Percentiles rank a stretch among this genome's conserved stretches.
Conservation (phyloP, 2,113 vertebrate genomes). For the Syrmaticus mikado region DNA sequence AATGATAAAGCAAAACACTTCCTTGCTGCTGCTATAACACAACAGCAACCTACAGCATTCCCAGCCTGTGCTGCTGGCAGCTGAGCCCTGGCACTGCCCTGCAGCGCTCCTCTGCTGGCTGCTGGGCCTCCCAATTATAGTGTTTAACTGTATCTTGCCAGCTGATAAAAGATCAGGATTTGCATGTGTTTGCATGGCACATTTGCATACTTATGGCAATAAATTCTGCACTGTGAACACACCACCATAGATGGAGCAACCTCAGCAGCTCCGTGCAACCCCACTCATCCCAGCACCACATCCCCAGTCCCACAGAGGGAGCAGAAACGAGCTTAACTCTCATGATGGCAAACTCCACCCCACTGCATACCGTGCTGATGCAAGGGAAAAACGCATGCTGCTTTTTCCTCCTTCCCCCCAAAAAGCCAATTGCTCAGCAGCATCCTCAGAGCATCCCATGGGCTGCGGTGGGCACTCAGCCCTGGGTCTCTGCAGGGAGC, state of each 20-base stretch:
- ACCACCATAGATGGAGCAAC: neutral
- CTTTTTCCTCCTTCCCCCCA: fast-evolving
- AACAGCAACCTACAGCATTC: neutral
- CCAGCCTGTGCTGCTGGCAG: neutral
- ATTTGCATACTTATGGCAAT: neutral
- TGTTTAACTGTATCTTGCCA: neutral
- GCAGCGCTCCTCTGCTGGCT: neutral
- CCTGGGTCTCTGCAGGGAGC: neutral
- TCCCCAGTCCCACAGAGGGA: neutral
- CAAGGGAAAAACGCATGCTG: fast-evolving
- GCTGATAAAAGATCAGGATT: neutral
- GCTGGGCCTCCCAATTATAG: neutral
- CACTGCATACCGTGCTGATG: fast-evolving
- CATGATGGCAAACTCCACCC: neutral
- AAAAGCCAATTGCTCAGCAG: neutral
- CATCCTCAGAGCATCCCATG: neutral
- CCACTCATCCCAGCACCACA: neutral
- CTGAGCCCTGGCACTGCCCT: neutral
- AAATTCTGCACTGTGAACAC: neutral
- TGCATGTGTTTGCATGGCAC: neutral
- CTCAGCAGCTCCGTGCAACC: neutral
- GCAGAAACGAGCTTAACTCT: fast-evolving
- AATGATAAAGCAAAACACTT: neutral
- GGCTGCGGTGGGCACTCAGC: neutral
- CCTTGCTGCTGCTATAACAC: neutral